Evolutionary conservation across 2,113 vertebrate genomes (phyloP).

Genomic region (Notarius lentiginosus): DNA sequence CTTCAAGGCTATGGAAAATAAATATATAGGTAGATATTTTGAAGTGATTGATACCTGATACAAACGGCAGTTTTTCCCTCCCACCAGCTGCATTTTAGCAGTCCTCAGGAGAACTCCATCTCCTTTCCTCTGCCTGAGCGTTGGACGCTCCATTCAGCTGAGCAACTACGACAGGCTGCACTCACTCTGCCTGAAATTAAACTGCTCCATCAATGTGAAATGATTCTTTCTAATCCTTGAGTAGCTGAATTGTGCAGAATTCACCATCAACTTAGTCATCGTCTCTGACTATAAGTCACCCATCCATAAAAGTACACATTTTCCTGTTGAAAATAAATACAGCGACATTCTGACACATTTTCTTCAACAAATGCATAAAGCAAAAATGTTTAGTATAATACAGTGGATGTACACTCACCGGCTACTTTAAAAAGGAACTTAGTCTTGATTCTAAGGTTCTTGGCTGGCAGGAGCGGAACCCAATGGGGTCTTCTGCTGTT

Average conservation of each 20-base stretch:
- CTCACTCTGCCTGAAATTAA: constrained; percentile 32
- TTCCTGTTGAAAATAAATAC: neutral
- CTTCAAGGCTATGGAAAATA: constrained; percentile 5
- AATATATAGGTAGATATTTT: neutral
- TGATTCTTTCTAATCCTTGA: neutral
- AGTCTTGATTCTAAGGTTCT: too few species aligned
- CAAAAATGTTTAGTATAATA: neutral
- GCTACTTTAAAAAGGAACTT: too few species aligned
- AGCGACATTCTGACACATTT: neutral
- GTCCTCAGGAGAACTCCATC: neutral
- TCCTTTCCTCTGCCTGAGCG: neutral
- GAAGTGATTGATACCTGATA: constrained; percentile 22
- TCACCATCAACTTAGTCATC: neutral
- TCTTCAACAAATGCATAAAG: neutral
- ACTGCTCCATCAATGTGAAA: constrained; percentile 18
- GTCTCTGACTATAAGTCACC: neutral
- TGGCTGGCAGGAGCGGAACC: too few species aligned
- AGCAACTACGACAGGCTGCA: constrained; percentile 38
- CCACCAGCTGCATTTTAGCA: neutral
- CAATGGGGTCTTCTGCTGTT: too few species aligned
- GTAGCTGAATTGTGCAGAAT: constrained; percentile 18
- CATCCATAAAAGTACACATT: neutral
- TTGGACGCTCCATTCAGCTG: constrained; percentile 5
- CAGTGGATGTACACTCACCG: neutral
- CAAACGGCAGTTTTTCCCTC: neutral